phyloP scores from a whole-genome alignment of 2,888 invertebrate genomes.

The Drosophila helvetica region DNA sequence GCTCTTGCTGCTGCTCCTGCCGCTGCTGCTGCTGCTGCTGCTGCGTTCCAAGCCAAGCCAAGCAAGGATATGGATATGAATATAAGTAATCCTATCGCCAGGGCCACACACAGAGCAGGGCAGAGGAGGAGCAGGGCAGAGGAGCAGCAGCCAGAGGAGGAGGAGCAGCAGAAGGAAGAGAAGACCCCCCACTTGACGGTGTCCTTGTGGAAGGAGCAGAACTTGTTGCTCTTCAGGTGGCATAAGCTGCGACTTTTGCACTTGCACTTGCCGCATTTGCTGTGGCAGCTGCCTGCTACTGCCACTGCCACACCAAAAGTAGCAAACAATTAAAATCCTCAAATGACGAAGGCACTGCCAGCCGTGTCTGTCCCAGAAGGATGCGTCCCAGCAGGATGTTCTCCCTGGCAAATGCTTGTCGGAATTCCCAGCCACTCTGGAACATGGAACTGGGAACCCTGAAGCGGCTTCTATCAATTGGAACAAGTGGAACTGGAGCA shows the following conservation, averaged over 20 bases:
- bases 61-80: constrained; percentile 71
- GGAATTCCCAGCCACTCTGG: too few relatives aligned
- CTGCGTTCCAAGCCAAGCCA: constrained; percentile 47
- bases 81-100: constrained; percentile 47
- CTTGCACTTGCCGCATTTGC: constrained; percentile 46
- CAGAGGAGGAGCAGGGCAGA: not conserved
- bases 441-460: too few relatives aligned
- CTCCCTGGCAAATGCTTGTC: not conserved
- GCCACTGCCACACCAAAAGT: constrained; percentile 35
- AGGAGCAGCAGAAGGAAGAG: not conserved
- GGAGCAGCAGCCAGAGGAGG: constrained; percentile 5
- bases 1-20: too few relatives aligned
- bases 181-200: not conserved
- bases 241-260: constrained; percentile 68
- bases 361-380: not conserved
- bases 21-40: too few relatives aligned
- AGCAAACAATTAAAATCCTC: constrained; percentile 73
- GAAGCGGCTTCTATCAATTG: fast-evolving
- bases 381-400: not conserved
- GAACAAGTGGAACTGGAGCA: too few relatives aligned
- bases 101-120: not conserved
- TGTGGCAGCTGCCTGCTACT: not conserved
- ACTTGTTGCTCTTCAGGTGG: constrained; percentile 68
- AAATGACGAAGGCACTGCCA: constrained; percentile 9
- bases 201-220: constrained; percentile 5